Base-by-base conservation (phyloP, 2,113 vertebrate species). In the Labrus mixtus region DNA sequence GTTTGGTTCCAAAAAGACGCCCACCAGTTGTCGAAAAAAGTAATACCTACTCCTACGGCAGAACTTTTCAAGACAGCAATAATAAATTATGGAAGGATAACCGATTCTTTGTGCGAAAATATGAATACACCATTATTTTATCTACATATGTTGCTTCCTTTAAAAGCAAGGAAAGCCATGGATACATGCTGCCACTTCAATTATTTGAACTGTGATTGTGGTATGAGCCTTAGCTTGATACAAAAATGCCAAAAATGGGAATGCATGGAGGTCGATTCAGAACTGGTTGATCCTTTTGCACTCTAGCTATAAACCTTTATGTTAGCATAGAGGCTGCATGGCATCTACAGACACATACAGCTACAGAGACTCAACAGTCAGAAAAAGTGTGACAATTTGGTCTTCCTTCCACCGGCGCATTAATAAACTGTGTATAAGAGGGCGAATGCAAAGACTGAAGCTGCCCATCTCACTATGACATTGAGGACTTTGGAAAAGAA, bases 1-100 rank as follows among this genome's bases (percentile, higher is more conserved):
- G 58, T 83, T 82, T 59, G 57, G 63, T 80, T 90, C 83, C 79
- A 89, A 88, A 84, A 48, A 59, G 90, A 48, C 84, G 70, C 89
- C 89, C 87, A 89, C 82, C 67, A 81, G 50, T 82, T 80, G 70
- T 73, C 60, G 51, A 84, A 78, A 78, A 70, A 71, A 81, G 59
- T 68, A 78, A 45, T 43, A 62, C 48, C 73, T 74, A 79, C 79
- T 90, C 84, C 79, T 81, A 81, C 87, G 87, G 78, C n/a, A 45
- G 22, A 75, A 89, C 72, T 76, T 82, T 78, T 36, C 41, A 71
- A 74, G 41, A 61, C 51, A 64, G 41, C 5, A 36, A 37, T 6
- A 69, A 80, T 64, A 76, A 81, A 84, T 46, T 39, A 73, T 54
- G 8, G 51, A 70, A 70, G 51, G 15, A 41, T 41, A 41, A 41